Evolutionary conservation across 2,797 vertebrate genomes (phyloP), one percentile per base, ranked within the genome.

Genomic region (Capromys pilorides): DNA sequence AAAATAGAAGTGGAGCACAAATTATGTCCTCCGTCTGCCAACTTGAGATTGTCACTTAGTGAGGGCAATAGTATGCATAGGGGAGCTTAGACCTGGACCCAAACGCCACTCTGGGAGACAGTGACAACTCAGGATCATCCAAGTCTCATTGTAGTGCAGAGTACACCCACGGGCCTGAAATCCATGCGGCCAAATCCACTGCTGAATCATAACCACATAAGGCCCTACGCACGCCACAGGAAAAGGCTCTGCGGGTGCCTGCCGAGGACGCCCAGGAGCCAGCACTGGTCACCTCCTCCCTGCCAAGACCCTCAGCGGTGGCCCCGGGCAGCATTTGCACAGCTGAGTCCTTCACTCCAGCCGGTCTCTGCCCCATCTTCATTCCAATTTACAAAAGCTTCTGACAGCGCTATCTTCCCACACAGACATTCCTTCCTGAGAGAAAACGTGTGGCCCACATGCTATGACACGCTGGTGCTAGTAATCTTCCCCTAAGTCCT

Each of bases 221-320:
- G 18, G 22, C 33, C 31, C 6, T 14, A 62, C 41, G 36, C 45
- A 36, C 4, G 12, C 49, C 67, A 41, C 18, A 73, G 45, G 24
- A 62, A 64, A 49, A 4, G 10, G 21, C 39, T n/a, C 54, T 0
- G 4, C 24, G 33, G 19, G 21, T 24, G n/a, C 7, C 39, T 49
- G 6, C 39, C 41, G 41, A 71, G 64, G 51, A 16, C 31, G 31
- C 21, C 62, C 31, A 4, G 21, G 28, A 62, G 19, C 11, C 18
- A 57, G 21, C 19, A 6, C 75, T 4, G 18, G 67, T 36, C 91
- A 39, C 39, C 0, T 0, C 0, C 0, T 22, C 49, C 51, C 57
- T 36, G 12, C 51, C 13, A 11, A 11, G 36, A 18, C 51, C 19
- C 4, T 0, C 1, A 22, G 36, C 24, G 31, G 14, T 8, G 24